Evolutionary conservation across 2,888 invertebrate species (phyloP), one percentile per base, ranked within the genome.

Genomic region (Mythimna ferrago): DNA sequence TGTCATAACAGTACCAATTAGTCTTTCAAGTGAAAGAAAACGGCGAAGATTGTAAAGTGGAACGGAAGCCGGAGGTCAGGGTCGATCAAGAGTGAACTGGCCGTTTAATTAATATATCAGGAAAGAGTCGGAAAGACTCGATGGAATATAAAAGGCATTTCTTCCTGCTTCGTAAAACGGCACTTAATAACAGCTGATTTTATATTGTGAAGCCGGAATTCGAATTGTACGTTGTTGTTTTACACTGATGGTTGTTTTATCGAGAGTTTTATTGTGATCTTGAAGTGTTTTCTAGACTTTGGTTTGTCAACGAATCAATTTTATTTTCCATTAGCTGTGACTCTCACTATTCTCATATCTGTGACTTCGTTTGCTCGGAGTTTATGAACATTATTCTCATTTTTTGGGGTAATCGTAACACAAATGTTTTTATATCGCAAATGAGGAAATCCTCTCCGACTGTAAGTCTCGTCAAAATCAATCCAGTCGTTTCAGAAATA

Each of bases 11-110:
- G 62, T 61, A 35, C 73, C 75, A 75, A 82, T 77, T 67, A 53
- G 64, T 68, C 60, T 72, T 58, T 58, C 21, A 53, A 64, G 58
- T 60, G n/a, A 66, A 73, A 56, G 61, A 78, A 70, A 67, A 78
- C 35, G 62, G 60, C 64, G 26, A 62, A 26, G 38, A 32, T 38
- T 77, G 68, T 56, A 61, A 70, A 73, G 35, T 35, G 66, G 64
- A 83, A 78, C 78, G 76, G 75, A 79, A 78, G 63, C 26, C 56
- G 56, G 76, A 58, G 83, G 76, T 83, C 83, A 84, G 62, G 83
- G 85, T 21, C 78, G 65, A 70, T 57, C 53, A 64, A 79, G 66
- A 68, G 68, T 21, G 58, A 61, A 35, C 62, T 32, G 61, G 58
- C n/a, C 35, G 53, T 68, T 85, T 73, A 83, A 82, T 83, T 77